Evolutionary conservation across 2,888 invertebrate genomes (phyloP), one percentile per base, ranked within the genome.

Genomic region (Parnassius glacialis): DNA sequence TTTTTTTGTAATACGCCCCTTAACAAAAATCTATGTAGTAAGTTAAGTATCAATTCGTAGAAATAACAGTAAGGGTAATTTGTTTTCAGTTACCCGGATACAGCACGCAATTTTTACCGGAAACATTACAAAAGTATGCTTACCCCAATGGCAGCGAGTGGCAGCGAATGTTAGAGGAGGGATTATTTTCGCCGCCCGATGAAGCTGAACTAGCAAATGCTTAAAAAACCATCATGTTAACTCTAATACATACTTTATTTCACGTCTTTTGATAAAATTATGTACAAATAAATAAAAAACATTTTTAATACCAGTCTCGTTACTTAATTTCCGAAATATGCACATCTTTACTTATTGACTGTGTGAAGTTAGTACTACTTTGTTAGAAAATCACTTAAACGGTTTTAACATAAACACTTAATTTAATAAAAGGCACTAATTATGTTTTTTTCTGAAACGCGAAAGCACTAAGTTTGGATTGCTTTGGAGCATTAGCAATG

Each of bases 91-190:
- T 85, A 13, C 93, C 96, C 0, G 97, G 97, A 1, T 98, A 97
- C 87, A 96, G 96, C 71, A 95, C 96, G 0, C 94, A 96, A 78
- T 93, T 98, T 74, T 94, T 94, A 71, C 92, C 93, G 2, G 93
- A 93, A 54, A 93, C 95, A 0, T 76, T 97, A 45, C 86, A 92
- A 44, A 93, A 94, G 70, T 97, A 94, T 79, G 92, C 93, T 61
- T 97, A 95, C 82, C 97, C 97, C 0, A 83, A 89, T 55, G 97
- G 97, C n/a, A 92, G 83, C 44, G 94, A 94, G 78, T 97, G 97
- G 97, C 87, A 94, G 78, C 84, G 92, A 47, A 93, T 95, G 93
- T 93, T 94, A 75, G 81, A 87, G 16, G 92, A 93, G 70, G 94
- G 94, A 60, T 72, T 93, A 59, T 94, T 94, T 80, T 84, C 91